phyloP scores from a whole-genome alignment of 2,797 vertebrate genomes.

The Tamandua tetradactyla region DNA sequence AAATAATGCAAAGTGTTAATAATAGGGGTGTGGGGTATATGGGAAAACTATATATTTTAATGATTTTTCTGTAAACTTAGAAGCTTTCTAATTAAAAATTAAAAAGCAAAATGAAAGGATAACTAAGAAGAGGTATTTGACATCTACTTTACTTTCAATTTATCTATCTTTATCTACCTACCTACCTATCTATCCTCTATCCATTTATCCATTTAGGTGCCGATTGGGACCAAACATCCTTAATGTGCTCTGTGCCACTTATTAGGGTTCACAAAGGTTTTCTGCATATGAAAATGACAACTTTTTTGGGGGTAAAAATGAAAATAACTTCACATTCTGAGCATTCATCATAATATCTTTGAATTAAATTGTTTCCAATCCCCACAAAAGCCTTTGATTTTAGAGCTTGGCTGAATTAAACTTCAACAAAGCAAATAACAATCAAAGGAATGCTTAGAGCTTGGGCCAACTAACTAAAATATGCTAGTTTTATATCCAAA shows the following conservation, averaged over 20 bases:
- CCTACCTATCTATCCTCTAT: background rate
- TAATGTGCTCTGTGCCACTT: background rate
- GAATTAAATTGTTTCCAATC: slow-evolving; percentile 50
- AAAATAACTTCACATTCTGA: background rate
- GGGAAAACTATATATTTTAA: too few relatives aligned
- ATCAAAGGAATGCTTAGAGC: slow-evolving; percentile 43
- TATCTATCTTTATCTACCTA: background rate
- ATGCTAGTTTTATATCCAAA: slow-evolving; percentile 43
- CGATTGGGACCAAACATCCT: background rate
- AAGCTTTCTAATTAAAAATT: background rate
- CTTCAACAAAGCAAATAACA: slow-evolving; percentile 41
- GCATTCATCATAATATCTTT: slow-evolving; percentile 12
- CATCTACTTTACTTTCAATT: background rate
- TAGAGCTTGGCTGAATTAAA: background rate
- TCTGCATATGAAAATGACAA: background rate
- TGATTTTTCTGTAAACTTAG: too few relatives aligned
- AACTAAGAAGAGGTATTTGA: background rate
- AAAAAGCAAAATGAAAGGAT: background rate
- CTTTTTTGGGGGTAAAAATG: background rate
- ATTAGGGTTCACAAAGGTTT: background rate
- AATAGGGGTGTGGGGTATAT: too few relatives aligned
- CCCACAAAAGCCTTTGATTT: slow-evolving; percentile 41
- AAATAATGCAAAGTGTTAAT: too few relatives aligned
- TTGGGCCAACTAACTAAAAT: slow-evolving; percentile 45
- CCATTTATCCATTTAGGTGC: background rate